A percentile compares a stretch with the other conserved stretches of the same genome.
Conservation (phyloP, 1,140 invertebrate genomes). For the Drosophila navojoa region DNA sequence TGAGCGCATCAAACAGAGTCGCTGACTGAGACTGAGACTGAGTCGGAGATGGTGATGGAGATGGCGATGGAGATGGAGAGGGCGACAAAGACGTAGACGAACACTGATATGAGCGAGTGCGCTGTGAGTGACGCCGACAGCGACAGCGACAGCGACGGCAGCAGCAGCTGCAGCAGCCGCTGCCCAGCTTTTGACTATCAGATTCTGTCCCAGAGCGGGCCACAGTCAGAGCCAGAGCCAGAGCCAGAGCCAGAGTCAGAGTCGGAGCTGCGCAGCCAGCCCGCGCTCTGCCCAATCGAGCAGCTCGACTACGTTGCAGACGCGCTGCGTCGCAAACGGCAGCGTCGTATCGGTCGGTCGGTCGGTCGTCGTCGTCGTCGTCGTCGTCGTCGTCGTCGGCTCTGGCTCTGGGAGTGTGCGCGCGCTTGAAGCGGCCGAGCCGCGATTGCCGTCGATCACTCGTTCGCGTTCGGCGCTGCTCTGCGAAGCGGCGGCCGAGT, state of each 20-base stretch:
- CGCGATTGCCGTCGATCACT: slow-evolving; percentile 64
- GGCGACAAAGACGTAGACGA: neutral
- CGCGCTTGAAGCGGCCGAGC: slow-evolving; percentile 54
- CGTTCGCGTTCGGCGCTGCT: slow-evolving; percentile 71
- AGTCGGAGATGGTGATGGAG: neutral
- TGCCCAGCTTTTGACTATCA: slow-evolving; percentile 43
- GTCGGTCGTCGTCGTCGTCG: neutral
- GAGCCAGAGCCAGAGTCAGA: slow-evolving; percentile 25
- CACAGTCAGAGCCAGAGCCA: slow-evolving; percentile 24
- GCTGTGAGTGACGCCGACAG: slow-evolving; percentile 13
- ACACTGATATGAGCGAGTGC: slow-evolving; percentile 22
- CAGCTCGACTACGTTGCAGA: slow-evolving; percentile 40
- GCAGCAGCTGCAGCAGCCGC: slow-evolving; percentile 1
- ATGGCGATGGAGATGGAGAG: neutral
- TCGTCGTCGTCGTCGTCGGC: neutral
- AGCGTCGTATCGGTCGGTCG: slow-evolving; percentile 18
- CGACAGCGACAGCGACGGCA: slow-evolving; percentile 4
- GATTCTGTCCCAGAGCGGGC: slow-evolving; percentile 42
- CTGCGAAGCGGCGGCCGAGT: slow-evolving; percentile 62
- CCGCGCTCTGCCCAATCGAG: slow-evolving; percentile 26
- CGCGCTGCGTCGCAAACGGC: slow-evolving; percentile 19
- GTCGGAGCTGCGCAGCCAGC: slow-evolving; percentile 13
- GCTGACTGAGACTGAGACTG: neutral
- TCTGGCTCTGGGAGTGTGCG: slow-evolving; percentile 35
- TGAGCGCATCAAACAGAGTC: slow-evolving; percentile 37